Conservation (phyloP, 1,140 invertebrate species). For the Trichonephila inaurata region DNA sequence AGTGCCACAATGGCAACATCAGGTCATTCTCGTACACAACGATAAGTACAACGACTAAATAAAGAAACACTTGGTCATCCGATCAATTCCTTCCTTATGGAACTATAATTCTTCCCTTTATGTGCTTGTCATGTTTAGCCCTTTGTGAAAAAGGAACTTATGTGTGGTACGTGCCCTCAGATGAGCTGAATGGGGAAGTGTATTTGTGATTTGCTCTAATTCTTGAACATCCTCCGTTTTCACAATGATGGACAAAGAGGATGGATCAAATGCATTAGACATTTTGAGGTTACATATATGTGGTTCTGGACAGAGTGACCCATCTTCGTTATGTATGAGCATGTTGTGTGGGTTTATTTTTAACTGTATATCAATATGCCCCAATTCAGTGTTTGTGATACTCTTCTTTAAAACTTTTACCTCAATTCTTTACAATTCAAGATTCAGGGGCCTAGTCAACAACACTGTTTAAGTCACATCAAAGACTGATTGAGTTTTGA, state of each 20-base stretch:
- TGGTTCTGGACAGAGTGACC: not conserved
- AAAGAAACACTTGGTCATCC: conserved; percentile 31
- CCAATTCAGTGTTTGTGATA: conserved; percentile 60
- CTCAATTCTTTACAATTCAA: conserved; percentile 67
- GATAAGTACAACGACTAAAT: conserved; percentile 42
- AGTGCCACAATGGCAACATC: conserved; percentile 59
- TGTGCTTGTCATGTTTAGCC: conserved; percentile 45
- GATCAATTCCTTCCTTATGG: conserved; percentile 41
- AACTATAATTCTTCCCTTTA: conserved; percentile 42
- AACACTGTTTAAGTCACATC: conserved; percentile 39
- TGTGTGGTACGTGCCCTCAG: not conserved
- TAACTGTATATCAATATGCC: conserved; percentile 58
- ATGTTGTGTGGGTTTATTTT: conserved; percentile 59
- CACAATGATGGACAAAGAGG: not conserved
- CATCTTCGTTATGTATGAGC: conserved; percentile 15
- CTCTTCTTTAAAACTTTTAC: conserved; percentile 70
- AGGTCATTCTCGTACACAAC: conserved; percentile 47
- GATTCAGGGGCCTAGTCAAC: conserved; percentile 70
- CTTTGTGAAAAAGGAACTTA: conserved; percentile 18
- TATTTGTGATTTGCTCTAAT: not conserved
- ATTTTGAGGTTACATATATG: not conserved
- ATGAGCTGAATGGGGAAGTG: not conserved
- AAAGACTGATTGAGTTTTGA: not conserved
- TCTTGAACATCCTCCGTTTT: conserved; percentile 11
- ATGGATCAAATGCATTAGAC: conserved; percentile 21